A percentile compares a stretch with the other conserved stretches of the same genome.
Evolutionary conservation across 2,888 invertebrate species (phyloP).

Genomic region (Blera fallax): DNA sequence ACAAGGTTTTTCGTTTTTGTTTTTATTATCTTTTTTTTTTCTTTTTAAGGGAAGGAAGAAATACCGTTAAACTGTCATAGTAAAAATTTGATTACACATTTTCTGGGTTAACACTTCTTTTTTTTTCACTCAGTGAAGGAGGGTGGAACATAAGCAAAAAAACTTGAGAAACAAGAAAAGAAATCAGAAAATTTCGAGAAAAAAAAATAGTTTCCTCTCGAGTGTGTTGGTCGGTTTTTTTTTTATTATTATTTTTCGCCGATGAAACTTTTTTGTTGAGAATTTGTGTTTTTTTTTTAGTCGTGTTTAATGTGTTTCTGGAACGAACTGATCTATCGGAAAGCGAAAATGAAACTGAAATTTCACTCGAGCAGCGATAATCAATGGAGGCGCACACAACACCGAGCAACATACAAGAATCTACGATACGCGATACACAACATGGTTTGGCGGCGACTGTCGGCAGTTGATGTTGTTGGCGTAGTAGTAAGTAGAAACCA

Average conservation of each 20-base stretch:
- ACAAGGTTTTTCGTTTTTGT: constrained; percentile 12
- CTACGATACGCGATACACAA: constrained; percentile 62
- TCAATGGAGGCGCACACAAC: constrained; percentile 74
- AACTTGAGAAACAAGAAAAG: not conserved
- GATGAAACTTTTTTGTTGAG: constrained; percentile 57
- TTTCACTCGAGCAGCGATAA: constrained; percentile 74
- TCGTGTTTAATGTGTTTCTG: constrained; percentile 72
- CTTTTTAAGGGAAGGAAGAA: constrained; percentile 38
- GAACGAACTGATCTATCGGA: constrained; percentile 79
- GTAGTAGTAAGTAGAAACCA: constrained; percentile 17
- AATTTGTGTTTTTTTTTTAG: constrained; percentile 73
- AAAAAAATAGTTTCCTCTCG: constrained; percentile 41
- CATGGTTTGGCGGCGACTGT: constrained; percentile 44
- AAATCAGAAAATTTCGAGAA: constrained; percentile 44
- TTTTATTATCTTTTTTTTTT: not conserved
- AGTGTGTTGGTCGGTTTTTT: constrained; percentile 38
- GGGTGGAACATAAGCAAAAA: constrained; percentile 18
- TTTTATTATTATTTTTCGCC: constrained; percentile 55
- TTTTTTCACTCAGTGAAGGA: constrained; percentile 41
- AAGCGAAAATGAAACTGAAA: constrained; percentile 81
- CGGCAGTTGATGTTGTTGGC: constrained; percentile 21
- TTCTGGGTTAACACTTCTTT: constrained; percentile 21
- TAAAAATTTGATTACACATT: constrained; percentile 43
- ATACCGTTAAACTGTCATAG: constrained; percentile 65
- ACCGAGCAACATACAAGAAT: constrained; percentile 62